Evolutionary conservation across 2,888 invertebrate species (phyloP).

Genomic region (Lycaena phlaeas): DNA sequence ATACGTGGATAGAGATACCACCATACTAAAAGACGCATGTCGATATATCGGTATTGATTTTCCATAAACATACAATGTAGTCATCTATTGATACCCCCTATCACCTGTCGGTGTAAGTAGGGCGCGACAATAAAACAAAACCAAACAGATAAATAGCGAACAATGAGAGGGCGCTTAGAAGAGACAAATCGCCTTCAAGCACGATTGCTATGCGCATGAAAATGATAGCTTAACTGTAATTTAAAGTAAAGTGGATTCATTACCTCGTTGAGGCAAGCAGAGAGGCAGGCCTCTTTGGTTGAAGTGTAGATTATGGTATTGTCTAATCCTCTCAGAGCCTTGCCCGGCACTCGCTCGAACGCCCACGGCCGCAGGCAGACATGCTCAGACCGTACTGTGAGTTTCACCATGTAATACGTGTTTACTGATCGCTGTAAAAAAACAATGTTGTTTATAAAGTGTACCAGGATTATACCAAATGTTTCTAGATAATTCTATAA

Average conservation of each 20-base stretch:
- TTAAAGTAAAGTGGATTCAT: constrained; percentile 23
- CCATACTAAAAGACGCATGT: too few species aligned
- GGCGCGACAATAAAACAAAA: constrained; percentile 55
- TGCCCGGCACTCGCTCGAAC: constrained; percentile 94
- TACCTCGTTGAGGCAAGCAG: constrained; percentile 93
- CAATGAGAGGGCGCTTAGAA: constrained; percentile 28
- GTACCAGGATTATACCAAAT: neutral
- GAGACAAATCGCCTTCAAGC: constrained; percentile 26
- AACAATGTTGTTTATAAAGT: constrained; percentile 9
- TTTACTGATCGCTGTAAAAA: constrained; percentile 81
- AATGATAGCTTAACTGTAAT: constrained; percentile 27
- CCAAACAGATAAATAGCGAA: constrained; percentile 53
- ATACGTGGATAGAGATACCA: too few species aligned
- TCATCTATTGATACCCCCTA: constrained; percentile 27
- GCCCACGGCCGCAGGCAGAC: constrained; percentile 94
- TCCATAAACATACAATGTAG: constrained; percentile 19
- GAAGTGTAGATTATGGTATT: constrained; percentile 94
- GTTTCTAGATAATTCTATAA: neutral
- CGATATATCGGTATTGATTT: constrained; percentile 15
- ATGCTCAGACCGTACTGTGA: constrained; percentile 91
- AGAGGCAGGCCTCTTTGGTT: constrained; percentile 93
- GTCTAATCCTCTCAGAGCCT: constrained; percentile 91
- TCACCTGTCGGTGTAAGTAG: constrained; percentile 40
- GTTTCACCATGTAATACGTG: constrained; percentile 96
- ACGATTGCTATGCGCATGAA: constrained; percentile 24